Percentiles rank a stretch among this genome's conserved stretches.
Evolutionary conservation across 2,888 invertebrate species (phyloP).

Genomic region (Cantharis nigra): DNA sequence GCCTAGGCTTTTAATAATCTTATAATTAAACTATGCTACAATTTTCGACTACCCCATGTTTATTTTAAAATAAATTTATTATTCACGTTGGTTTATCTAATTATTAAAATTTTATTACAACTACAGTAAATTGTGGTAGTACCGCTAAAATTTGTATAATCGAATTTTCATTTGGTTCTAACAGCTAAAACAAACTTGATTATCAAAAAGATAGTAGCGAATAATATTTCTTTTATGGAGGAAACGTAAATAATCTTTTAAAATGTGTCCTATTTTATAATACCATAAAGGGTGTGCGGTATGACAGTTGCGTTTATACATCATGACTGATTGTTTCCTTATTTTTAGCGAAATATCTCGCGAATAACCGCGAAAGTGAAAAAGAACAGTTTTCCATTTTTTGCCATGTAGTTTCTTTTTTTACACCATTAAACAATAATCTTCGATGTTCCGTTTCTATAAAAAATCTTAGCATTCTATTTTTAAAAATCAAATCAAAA

Average conservation of each 20-base stretch:
- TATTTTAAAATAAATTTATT: background rate
- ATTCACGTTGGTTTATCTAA: background rate
- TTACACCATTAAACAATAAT: slow-evolving; percentile 8
- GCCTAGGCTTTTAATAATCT: background rate
- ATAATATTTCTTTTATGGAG: background rate
- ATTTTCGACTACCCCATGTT: background rate
- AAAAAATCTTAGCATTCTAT: background rate
- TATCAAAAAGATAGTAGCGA: background rate
- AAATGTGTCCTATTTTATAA: slow-evolving; percentile 1
- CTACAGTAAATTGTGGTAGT: background rate
- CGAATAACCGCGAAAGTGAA: background rate
- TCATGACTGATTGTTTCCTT: slow-evolving; percentile 19
- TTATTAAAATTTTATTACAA: background rate
- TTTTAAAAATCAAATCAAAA: background rate
- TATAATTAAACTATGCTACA: background rate
- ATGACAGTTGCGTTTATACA: slow-evolving; percentile 18
- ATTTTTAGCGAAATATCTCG: slow-evolving; percentile 3
- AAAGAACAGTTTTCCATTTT: slow-evolving; percentile 9
- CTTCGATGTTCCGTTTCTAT: background rate
- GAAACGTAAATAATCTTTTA: background rate
- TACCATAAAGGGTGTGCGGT: slow-evolving; percentile 11
- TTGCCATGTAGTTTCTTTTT: slow-evolving; percentile 3
- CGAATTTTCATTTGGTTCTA: background rate
- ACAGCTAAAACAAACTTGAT: background rate
- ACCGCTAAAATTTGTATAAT: background rate